Evolutionary conservation across 2,888 invertebrate species (phyloP).

Genomic region (Prosapia bicincta): DNA sequence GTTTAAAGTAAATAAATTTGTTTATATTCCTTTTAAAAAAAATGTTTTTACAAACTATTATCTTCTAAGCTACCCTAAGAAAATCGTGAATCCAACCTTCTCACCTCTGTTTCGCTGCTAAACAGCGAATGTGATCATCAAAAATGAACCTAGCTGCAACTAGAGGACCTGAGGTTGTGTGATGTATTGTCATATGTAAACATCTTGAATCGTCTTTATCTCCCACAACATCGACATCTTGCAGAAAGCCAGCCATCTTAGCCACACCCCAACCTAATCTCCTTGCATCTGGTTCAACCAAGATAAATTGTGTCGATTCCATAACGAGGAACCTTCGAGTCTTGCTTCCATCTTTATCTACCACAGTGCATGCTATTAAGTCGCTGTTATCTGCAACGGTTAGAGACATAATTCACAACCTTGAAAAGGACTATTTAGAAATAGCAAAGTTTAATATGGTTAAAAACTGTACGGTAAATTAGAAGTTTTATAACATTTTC

Average conservation of each 20-base stretch:
- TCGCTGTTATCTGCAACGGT: conserved; percentile 84
- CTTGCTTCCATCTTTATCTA: conserved; percentile 84
- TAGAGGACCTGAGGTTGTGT: conserved; percentile 67
- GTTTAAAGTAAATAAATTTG: too few species aligned
- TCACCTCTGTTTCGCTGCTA: conserved; percentile 97
- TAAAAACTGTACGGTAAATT: too few species aligned
- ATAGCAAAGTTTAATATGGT: too few species aligned
- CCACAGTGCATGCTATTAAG: conserved; percentile 92
- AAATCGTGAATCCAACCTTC: too few species aligned
- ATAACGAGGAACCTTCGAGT: conserved; percentile 94
- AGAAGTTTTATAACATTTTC: too few species aligned
- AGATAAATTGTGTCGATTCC: conserved; percentile 89
- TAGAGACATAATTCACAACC: not conserved
- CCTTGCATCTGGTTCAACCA: conserved; percentile 95
- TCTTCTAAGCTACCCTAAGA: too few species aligned
- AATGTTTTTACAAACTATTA: too few species aligned
- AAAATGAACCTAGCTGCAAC: conserved; percentile 92
- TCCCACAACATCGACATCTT: conserved; percentile 92
- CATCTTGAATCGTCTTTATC: conserved; percentile 97
- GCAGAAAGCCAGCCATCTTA: conserved; percentile 68
- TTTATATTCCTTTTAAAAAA: too few species aligned
- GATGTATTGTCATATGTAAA: conserved; percentile 89
- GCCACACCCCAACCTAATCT: conserved; percentile 97
- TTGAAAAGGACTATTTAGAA: too few species aligned
- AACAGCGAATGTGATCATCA: conserved; percentile 97